phyloP scores from a whole-genome alignment of 2,797 vertebrate genomes.

The Macroramphosus scolopax region DNA sequence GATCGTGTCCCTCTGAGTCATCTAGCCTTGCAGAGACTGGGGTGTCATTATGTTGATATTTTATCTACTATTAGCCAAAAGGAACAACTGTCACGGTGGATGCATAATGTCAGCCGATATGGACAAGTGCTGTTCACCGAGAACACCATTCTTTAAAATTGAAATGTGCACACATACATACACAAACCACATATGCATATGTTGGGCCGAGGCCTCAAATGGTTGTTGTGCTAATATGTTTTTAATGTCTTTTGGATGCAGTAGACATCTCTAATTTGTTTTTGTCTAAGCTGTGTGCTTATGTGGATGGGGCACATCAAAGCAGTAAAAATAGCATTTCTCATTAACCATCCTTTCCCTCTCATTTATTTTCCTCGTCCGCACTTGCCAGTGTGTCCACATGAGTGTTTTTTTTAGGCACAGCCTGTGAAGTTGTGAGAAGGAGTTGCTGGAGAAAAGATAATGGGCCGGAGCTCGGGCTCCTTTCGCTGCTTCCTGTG shows the following conservation, averaged over 20 bases:
- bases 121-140: constrained; percentile 52
- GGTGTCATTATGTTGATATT: constrained; percentile 72
- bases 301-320: constrained; percentile 81
- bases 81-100: constrained; percentile 62
- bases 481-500: constrained; percentile 44
- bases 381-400: constrained; percentile 76
- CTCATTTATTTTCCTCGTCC: constrained; percentile 80
- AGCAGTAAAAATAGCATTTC: constrained; percentile 83
- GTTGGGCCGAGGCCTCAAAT: constrained; percentile 71
- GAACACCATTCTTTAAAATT: constrained; percentile 51
- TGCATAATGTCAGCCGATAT: constrained; percentile 52
- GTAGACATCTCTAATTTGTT: constrained; percentile 84
- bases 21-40: constrained; percentile 59
- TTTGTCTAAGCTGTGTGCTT: constrained; percentile 82
- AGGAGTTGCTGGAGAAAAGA: constrained; percentile 61
- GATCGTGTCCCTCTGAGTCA: constrained; percentile 62
- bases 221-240: constrained; percentile 82
- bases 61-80: constrained; percentile 67
- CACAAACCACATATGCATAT: constrained; percentile 36
- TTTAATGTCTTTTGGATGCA: constrained; percentile 84
- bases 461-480: constrained; percentile 56
- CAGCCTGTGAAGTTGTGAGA: constrained; percentile 73
- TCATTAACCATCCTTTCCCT: constrained; percentile 81
- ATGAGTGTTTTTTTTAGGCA: constrained; percentile 63
- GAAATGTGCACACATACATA: constrained; percentile 8